A percentile compares a stretch with the other conserved stretches of the same genome.
Conservation (phyloP, 2,797 vertebrate genomes). For the Sebastes kiyomatsui region DNA sequence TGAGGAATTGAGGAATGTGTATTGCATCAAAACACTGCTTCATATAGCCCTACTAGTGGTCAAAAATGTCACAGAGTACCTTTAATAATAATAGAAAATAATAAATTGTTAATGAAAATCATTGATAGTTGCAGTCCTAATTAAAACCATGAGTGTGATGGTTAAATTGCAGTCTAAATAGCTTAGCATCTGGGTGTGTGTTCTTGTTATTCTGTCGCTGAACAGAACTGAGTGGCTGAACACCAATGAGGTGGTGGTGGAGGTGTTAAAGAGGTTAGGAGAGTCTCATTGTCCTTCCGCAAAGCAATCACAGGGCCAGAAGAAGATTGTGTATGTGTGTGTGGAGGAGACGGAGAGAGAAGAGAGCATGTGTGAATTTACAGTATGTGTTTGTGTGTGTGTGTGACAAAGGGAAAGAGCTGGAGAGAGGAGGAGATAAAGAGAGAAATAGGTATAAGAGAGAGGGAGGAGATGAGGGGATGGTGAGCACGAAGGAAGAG, state of each 20-base stretch:
- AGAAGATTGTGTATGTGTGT: slow-evolving; percentile 24
- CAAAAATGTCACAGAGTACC: not conserved
- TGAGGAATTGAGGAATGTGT: not conserved
- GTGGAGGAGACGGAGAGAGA: not conserved
- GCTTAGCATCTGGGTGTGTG: not conserved
- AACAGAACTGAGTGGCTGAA: slow-evolving; percentile 26
- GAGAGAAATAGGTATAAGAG: slow-evolving; percentile 57
- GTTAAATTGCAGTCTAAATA: not conserved
- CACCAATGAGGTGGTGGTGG: slow-evolving; percentile 3
- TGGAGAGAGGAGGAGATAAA: slow-evolving; percentile 52
- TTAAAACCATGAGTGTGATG: not conserved
- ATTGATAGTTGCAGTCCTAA: not conserved
- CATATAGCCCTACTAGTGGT: not conserved
- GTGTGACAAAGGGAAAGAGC: slow-evolving; percentile 29
- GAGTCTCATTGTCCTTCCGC: slow-evolving; percentile 43
- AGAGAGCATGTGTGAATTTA: slow-evolving; percentile 33
- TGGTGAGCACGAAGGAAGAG: slow-evolving; percentile 49
- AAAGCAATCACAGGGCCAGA: slow-evolving; percentile 56
- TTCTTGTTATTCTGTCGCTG: slow-evolving; percentile 14
- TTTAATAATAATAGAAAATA: not conserved
- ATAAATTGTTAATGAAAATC: not conserved
- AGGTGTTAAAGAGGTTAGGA: slow-evolving; percentile 38
- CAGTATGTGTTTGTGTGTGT: slow-evolving; percentile 27
- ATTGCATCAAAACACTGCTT: not conserved
- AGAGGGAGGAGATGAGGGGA: slow-evolving; percentile 57